Conservation (phyloP, 2,797 vertebrate species). For the Phrynocephalus forsythii region DNA sequence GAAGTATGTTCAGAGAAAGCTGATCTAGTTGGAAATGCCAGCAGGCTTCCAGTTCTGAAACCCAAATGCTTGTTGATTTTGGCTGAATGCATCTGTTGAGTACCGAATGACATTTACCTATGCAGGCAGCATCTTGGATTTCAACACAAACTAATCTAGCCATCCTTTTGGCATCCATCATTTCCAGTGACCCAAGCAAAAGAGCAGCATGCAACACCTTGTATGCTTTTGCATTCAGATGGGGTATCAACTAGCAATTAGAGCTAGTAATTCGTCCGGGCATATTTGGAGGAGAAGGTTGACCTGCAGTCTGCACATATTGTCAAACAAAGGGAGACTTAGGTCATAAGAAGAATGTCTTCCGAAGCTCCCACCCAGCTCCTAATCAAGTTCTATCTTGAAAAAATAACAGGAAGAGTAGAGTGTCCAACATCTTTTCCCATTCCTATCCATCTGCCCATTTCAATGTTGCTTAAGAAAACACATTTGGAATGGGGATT, state of each 20-base stretch:
- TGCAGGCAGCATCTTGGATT: slow-evolving; percentile 73
- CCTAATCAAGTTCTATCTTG: slow-evolving; percentile 60
- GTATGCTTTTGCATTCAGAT: slow-evolving; percentile 66
- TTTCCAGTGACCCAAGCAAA: slow-evolving; percentile 80
- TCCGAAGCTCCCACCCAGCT: slow-evolving; percentile 40
- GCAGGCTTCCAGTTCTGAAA: slow-evolving; percentile 76
- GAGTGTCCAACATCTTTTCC: slow-evolving; percentile 39
- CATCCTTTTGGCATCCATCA: slow-evolving; percentile 75
- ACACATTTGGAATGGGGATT: slow-evolving; percentile 70
- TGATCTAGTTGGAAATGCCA: slow-evolving; percentile 65
- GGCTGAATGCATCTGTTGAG: slow-evolving; percentile 75
- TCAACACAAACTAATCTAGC: slow-evolving; percentile 77
- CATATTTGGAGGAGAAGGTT: slow-evolving; percentile 58
- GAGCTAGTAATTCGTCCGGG: slow-evolving; percentile 52
- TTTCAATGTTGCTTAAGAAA: slow-evolving; percentile 72
- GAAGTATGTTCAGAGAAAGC: slow-evolving; percentile 59
- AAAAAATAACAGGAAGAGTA: slow-evolving; percentile 61
- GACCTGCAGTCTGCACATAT: slow-evolving; percentile 48
- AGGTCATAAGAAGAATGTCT: slow-evolving; percentile 54
- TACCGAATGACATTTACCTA: slow-evolving; percentile 74
- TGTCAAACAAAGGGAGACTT: slow-evolving; percentile 68
- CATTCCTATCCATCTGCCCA: slow-evolving; percentile 7
- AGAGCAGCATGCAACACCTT: slow-evolving; percentile 59
- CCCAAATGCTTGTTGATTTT: slow-evolving; percentile 75
- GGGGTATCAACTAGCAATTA: slow-evolving; percentile 70